Percentiles rank a stretch among this genome's conserved stretches.
phyloP scores from a whole-genome alignment of 2,113 vertebrate species.

The Channa maculata region DNA sequence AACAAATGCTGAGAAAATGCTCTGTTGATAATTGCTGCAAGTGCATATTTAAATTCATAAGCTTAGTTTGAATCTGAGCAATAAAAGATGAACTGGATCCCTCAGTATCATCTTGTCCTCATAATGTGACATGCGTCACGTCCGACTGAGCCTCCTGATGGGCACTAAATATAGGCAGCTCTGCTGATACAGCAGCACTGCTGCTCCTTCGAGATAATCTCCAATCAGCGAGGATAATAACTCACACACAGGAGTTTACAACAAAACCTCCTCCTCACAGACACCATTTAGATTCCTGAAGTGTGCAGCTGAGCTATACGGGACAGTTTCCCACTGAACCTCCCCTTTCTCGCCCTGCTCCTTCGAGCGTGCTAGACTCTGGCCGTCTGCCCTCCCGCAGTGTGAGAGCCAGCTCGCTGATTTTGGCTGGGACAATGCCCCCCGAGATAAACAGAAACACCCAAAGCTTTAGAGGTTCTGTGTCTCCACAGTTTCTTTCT shows the following conservation, averaged over 20 bases:
- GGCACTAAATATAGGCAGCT: slow-evolving; percentile 44
- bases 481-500: slow-evolving; percentile 6
- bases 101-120: slow-evolving; percentile 18
- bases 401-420: slow-evolving; percentile 35
- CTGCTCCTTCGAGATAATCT: slow-evolving; percentile 47
- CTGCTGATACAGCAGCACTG: slow-evolving; percentile 31
- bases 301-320: slow-evolving; percentile 36
- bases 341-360: neutral
- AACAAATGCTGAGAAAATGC: too few species aligned
- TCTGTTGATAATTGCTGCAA: neutral
- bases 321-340: neutral
- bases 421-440: slow-evolving; percentile 32
- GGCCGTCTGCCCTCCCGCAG: slow-evolving; percentile 13
- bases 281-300: slow-evolving; percentile 26
- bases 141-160: slow-evolving; percentile 54
- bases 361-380: slow-evolving; percentile 36
- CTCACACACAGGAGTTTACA: slow-evolving; percentile 3
- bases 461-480: slow-evolving; percentile 8
- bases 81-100: neutral
- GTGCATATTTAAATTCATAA: neutral
- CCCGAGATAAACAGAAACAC: slow-evolving; percentile 21
- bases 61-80: neutral
- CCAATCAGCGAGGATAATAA: slow-evolving; percentile 15
- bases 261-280: neutral
- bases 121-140: slow-evolving; percentile 35